A percentile compares a stretch with the other conserved stretches of the same genome.
Conservation (phyloP, 2,888 invertebrate genomes). For the Blastobasis lacticolella region DNA sequence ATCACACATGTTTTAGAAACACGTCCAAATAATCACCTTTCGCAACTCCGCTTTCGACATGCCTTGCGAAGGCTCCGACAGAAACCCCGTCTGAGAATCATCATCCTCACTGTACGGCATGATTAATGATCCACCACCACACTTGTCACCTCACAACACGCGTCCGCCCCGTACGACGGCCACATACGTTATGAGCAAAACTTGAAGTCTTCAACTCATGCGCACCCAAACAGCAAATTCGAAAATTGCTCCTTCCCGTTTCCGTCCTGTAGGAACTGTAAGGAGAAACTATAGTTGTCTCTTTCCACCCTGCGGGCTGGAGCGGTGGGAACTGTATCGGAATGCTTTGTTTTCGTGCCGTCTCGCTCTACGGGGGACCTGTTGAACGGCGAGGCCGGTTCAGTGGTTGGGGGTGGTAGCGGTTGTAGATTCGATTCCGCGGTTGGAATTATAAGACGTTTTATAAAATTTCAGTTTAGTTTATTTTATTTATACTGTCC, state of each 20-base stretch:
- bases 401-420: constrained; percentile 24
- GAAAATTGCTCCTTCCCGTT: constrained; percentile 50
- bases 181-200: constrained; percentile 18
- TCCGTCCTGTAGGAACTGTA: constrained; percentile 41
- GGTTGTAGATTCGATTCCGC: constrained; percentile 39
- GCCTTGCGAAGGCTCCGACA: constrained; percentile 67
- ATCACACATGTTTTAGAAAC: too few species aligned
- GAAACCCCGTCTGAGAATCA: constrained; percentile 65
- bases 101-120: constrained; percentile 80
- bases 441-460: background rate
- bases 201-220: constrained; percentile 29
- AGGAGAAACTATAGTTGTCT: constrained; percentile 28
- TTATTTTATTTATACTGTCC: too few species aligned
- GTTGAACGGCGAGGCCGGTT: constrained; percentile 42
- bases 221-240: constrained; percentile 47
- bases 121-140: constrained; percentile 17
- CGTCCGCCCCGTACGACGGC: constrained; percentile 28
- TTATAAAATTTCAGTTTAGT: too few species aligned
- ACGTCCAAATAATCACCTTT: constrained; percentile 63
- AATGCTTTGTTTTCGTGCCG: constrained; percentile 70
- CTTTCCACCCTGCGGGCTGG: constrained; percentile 24
- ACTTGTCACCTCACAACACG: constrained; percentile 15
- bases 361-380: constrained; percentile 58
- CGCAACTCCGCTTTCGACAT: constrained; percentile 81
- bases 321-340: constrained; percentile 67